Base-by-base conservation (phyloP, 2,797 vertebrate genomes). In the Calcarius lapponicus region DNA sequence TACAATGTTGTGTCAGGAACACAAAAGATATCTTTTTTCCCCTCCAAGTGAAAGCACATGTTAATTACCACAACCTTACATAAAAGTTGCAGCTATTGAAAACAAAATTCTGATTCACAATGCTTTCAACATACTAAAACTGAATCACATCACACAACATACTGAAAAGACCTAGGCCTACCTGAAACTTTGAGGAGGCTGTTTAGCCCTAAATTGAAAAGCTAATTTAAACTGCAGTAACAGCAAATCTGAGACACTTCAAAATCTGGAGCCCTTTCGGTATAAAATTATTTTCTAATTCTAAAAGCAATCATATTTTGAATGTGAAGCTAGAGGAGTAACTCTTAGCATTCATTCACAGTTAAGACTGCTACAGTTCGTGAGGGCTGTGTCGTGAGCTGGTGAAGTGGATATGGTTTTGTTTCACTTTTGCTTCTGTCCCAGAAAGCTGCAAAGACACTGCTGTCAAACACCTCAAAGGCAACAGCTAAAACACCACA, bases 311-410 rank as follows among this genome's bases (percentile, higher is more conserved):
- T 64, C 7, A 9, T 21, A 8, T 40, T 47, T 72, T 81, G 71
- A 67, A 56, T 40, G 9, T 31, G n/a, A 38, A 3, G 3, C 50
- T 0, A 34, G n/a, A 62, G 54, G 17, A 2, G 2, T 13, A 25
- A 40, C 25, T 61, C 8, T 42, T 9, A 62, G 20, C 6, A 12
- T 45, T 50, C 26, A 25, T 6, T 56, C 38, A 75, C 8, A 58
- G 8, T 38, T 25, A 51, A 58, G 42, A 34, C 5, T 43, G 7
- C 9, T n/a, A 43, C 3, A 12, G 28, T 21, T 51, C 0, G 0
- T 26, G 45, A 82, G 36, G 19, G 26, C 11, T 50, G 11, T 24
- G 32, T 4, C 5, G 16, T 17, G 15, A 80, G 26, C 1, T 66
- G 24, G 20, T 73, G 16, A 73, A 54, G 14, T 9, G 5, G 26